phyloP scores from a whole-genome alignment of 2,888 invertebrate species.

The Cheilosia impressa region DNA sequence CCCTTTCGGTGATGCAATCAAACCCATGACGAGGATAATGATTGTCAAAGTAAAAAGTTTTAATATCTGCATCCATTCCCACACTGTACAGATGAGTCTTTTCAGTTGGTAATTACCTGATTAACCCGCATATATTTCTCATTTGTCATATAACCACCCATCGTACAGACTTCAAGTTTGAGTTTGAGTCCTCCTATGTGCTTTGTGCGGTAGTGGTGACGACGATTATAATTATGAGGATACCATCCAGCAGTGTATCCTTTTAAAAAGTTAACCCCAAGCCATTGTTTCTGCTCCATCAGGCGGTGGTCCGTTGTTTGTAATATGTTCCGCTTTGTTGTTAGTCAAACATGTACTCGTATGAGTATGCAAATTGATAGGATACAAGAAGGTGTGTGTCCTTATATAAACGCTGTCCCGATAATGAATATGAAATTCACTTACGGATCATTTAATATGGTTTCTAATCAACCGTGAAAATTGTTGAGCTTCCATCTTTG shows the following conservation, averaged over 20 bases:
- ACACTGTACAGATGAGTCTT: not conserved
- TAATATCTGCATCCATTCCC: constrained; percentile 3
- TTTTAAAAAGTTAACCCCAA: constrained; percentile 30
- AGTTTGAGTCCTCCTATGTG: not conserved
- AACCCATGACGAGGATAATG: constrained; percentile 28
- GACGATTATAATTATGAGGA: constrained; percentile 8
- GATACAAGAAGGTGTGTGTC: constrained; percentile 18
- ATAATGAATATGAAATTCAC: constrained; percentile 65
- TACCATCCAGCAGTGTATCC: not conserved
- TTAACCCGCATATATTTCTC: constrained; percentile 53
- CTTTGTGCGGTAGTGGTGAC: constrained; percentile 26
- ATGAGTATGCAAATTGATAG: constrained; percentile 56
- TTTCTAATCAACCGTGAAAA: constrained; percentile 71
- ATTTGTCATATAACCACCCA: constrained; percentile 35
- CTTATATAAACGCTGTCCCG: constrained; percentile 20
- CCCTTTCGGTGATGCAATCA: constrained; percentile 45
- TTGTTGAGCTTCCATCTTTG: constrained; percentile 71
- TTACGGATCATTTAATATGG: constrained; percentile 66
- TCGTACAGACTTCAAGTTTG: not conserved
- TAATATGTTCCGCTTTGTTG: constrained; percentile 14
- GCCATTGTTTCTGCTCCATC: constrained; percentile 42
- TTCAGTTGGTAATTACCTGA: constrained; percentile 51
- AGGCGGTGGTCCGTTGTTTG: not conserved
- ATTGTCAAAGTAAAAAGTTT: constrained; percentile 1
- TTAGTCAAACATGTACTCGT: constrained; percentile 1